Evolutionary conservation across 1,140 invertebrate species (phyloP), one percentile per base, ranked within the genome.

Genomic region (Cydia pomonella): DNA sequence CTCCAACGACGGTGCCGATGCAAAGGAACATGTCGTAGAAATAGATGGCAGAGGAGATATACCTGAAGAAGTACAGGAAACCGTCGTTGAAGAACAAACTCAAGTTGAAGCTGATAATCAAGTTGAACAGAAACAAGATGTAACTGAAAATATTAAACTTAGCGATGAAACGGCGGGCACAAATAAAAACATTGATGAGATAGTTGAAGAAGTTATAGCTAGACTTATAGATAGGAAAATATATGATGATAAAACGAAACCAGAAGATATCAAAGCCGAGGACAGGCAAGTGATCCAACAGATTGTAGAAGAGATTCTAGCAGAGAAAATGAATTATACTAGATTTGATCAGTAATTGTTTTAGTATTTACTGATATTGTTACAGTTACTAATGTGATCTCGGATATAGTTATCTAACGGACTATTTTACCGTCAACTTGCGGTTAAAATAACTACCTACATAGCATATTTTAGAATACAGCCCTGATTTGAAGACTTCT

Each of bases 291-390:
- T 90, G 21, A 93, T 93, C 47, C 92, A 93, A 83, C 93, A 89
- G 82, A 89, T 93, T 41, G 89, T 94, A 21, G 92, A 94, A 84
- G 91, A 94, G 82, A 90, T 93, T 72, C 78, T 93, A 73, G 83
- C 86, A 13, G 90, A 93, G 80, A 90, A 85, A 86, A 83, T 91
- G 76, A 91, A 91, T 82, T 87, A 86, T 78, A 79, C 82, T 76
- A 82, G 79, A 75, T 25, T 75, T 75, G 78, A 80, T 77, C 80
- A 72, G 63, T 81, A 79, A 78, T 84, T 50, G 80, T 77, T 72
- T 63, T 73, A 75, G 73, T 77, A 76, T 23, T 59, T 59, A 23
- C 21, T 59, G 53, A 59, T n/a, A 25, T 64, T 29, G 18, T 25
- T 72, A 72, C 38, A 41, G 72, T 73, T 50, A 73, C 72, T 73